A percentile compares a stretch with the other conserved stretches of the same genome.
Conservation (phyloP, 2,797 vertebrate genomes). For the Esox masquinongy region DNA sequence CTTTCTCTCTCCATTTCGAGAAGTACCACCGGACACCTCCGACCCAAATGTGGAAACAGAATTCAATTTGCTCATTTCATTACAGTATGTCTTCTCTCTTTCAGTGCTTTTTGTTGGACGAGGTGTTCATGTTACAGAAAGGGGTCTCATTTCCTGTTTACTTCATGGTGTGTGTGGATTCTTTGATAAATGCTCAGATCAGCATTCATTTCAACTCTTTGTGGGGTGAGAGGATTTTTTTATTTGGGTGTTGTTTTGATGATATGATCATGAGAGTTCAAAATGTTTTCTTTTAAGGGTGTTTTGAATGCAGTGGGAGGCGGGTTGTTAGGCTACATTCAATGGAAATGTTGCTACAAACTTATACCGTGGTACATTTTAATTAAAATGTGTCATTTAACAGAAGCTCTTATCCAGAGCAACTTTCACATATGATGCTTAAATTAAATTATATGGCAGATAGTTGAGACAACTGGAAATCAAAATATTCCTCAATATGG, state of each 20-base stretch:
- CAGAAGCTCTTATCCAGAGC: no score
- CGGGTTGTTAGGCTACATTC: neutral
- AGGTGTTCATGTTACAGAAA: neutral
- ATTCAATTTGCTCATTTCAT: neutral
- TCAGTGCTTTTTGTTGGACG: neutral
- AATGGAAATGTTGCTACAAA: neutral
- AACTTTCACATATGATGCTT: no score
- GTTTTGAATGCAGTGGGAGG: neutral
- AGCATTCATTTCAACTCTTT: neutral
- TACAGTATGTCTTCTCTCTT: neutral
- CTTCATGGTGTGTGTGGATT: neutral
- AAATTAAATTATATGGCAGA: no score
- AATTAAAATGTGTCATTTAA: no score
- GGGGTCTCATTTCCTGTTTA: neutral
- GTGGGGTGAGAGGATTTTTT: neutral
- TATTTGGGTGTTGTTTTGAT: neutral
- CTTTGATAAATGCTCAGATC: neutral
- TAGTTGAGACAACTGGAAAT: no score
- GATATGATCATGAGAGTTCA: neutral
- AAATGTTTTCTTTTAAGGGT: neutral
- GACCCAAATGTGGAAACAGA: neutral
- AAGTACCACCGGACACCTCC: neutral
- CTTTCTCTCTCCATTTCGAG: neutral
- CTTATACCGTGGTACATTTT: neutral
- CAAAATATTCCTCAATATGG: no score